These are phyloP conservation scores for Microctenopoma lineatum DNA, from an alignment of 2,797 vertebrate genomes.

Conservation along the genomic window DNA sequence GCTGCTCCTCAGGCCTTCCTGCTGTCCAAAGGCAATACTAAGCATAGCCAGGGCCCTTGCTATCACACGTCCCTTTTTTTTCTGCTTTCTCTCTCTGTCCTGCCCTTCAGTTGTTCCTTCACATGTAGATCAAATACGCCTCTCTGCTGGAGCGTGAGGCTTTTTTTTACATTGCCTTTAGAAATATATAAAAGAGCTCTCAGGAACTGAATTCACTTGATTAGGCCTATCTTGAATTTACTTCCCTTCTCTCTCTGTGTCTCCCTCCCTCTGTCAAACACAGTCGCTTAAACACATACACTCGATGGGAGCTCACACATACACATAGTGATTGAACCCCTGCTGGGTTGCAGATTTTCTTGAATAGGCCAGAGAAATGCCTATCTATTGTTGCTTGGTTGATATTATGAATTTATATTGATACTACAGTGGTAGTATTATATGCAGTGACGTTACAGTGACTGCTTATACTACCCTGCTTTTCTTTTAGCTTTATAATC, in stretches of 20 bases:
- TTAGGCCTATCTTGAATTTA: constrained; percentile 42
- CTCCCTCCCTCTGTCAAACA: constrained; percentile 12
- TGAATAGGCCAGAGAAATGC: constrained; percentile 19
- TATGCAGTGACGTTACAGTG: not conserved
- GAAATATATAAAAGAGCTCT: constrained; percentile 64
- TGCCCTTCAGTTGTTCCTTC: constrained; percentile 69
- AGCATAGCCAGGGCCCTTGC: constrained; percentile 19
- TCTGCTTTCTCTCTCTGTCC: constrained; percentile 24
- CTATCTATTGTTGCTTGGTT: not conserved
- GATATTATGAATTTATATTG: not conserved
- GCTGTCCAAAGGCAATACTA: constrained; percentile 49
- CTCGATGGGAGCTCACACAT: constrained; percentile 8
- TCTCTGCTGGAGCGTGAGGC: constrained; percentile 67
- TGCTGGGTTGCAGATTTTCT: constrained; percentile 25
- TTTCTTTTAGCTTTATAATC: not conserved
- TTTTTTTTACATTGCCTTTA: constrained; percentile 53
- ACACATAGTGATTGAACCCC: constrained; percentile 7
- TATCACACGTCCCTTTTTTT: constrained; percentile 1
- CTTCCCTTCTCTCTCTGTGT: constrained; percentile 8
- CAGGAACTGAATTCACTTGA: constrained; percentile 63
- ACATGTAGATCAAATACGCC: constrained; percentile 69
- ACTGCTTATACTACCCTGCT: not conserved
- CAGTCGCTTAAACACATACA: not conserved
- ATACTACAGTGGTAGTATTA: not conserved
- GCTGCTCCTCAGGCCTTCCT: constrained; percentile 67